Conservation (phyloP, 2,113 vertebrate species). For the Sakesphorus luctuosus region DNA sequence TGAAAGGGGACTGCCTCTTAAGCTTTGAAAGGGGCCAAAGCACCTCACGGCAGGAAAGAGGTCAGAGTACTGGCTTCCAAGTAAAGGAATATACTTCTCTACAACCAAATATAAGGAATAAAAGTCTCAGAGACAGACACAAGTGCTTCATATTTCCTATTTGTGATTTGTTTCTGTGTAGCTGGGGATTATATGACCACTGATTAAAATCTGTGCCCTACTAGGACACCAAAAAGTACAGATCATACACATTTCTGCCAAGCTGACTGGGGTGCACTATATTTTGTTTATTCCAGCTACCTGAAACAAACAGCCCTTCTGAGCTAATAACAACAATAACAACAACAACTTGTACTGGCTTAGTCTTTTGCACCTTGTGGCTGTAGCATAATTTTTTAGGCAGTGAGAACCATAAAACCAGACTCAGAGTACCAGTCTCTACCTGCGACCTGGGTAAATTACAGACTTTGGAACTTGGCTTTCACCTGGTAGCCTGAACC, state of each 20-base stretch:
- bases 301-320: background rate
- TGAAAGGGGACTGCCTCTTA: conserved; percentile 32
- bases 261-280: background rate
- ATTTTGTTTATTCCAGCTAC: background rate
- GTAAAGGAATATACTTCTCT: background rate
- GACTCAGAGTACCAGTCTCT: background rate
- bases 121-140: background rate
- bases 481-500: background rate
- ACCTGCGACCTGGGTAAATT: background rate
- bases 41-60: conserved; percentile 30
- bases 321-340: background rate
- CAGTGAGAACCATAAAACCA: background rate
- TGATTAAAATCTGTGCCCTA: background rate
- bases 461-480: background rate
- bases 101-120: background rate
- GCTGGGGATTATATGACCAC: background rate
- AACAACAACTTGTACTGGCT: background rate
- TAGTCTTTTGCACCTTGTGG: background rate
- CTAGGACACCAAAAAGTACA: background rate
- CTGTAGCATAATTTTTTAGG: background rate
- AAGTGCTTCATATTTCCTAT: background rate
- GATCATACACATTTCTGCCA: background rate
- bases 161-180: background rate
- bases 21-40: conserved; percentile 39
- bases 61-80: background rate